Conservation (phyloP, 2,888 invertebrate genomes). For the Sminthurides aquaticus region DNA sequence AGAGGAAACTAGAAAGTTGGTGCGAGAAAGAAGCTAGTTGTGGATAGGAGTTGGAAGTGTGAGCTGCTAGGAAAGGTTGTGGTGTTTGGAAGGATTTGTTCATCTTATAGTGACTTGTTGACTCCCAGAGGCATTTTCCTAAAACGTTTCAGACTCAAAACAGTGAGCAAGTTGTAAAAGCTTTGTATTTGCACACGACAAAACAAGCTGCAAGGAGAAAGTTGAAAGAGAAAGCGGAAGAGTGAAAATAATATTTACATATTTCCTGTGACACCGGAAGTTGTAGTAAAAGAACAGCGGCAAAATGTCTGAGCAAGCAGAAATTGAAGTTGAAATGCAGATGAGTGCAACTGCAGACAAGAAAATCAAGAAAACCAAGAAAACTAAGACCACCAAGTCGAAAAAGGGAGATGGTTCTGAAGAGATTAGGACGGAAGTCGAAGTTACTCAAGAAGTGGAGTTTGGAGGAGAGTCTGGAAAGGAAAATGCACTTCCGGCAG, state of each 20-base stretch:
- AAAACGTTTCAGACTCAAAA: too few relatives aligned
- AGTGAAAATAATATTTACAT: too few relatives aligned
- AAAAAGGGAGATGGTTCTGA: constrained; percentile 14
- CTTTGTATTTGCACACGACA: too few relatives aligned
- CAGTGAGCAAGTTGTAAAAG: too few relatives aligned
- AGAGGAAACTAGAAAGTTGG: not conserved
- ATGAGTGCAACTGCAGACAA: constrained; percentile 71
- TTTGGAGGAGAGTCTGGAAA: constrained; percentile 23
- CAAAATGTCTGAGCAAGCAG: constrained; percentile 1
- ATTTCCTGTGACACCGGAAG: too few relatives aligned
- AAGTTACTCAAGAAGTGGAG: constrained; percentile 21
- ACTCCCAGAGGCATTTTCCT: too few relatives aligned
- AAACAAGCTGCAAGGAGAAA: too few relatives aligned
- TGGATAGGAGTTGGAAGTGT: not conserved
- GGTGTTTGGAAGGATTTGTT: too few relatives aligned
- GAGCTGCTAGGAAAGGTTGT: not conserved
- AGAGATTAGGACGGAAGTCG: constrained; percentile 27
- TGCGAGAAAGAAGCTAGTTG: not conserved
- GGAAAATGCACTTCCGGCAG: constrained; percentile 28
- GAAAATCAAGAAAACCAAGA: constrained; percentile 80
- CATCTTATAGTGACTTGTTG: too few relatives aligned
- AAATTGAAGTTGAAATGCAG: constrained; percentile 63
- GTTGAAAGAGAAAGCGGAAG: too few relatives aligned
- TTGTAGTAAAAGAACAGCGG: too few relatives aligned
- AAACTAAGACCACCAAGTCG: constrained; percentile 56